phyloP scores from a whole-genome alignment of 1,140 invertebrate genomes.

The Drosophila arizonae region DNA sequence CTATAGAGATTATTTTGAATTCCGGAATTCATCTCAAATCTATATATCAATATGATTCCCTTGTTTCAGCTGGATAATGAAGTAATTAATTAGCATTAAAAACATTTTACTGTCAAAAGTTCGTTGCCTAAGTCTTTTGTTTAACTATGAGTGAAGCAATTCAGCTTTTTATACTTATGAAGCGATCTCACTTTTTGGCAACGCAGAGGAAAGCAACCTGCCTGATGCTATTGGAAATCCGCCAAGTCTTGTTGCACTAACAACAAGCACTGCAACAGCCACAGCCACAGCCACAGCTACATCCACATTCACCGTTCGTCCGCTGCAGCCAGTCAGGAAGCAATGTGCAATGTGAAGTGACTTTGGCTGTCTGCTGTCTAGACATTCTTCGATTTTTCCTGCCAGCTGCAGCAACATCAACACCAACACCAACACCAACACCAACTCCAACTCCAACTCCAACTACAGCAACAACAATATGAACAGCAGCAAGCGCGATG shows the following conservation, averaged over 20 bases:
- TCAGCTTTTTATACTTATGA: not conserved
- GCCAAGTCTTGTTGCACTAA: conserved; percentile 13
- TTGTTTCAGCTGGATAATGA: not conserved
- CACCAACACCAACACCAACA: conserved; percentile 43
- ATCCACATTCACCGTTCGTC: conserved; percentile 41
- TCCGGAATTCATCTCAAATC: too few species aligned
- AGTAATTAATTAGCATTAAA: not conserved
- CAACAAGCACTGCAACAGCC: conserved; percentile 14
- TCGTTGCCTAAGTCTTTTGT: conserved; percentile 56
- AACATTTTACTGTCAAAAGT: conserved; percentile 26
- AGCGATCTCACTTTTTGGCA: not conserved
- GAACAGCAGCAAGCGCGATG: conserved; percentile 32
- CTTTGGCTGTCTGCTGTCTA: conserved; percentile 77
- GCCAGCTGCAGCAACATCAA: conserved; percentile 43
- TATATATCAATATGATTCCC: not conserved
- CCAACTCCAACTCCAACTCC: conserved; percentile 12
- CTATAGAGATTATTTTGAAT: too few species aligned
- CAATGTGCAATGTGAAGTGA: conserved; percentile 78
- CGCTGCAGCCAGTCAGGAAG: conserved; percentile 67
- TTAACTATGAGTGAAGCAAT: conserved; percentile 9
- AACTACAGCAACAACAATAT: too few species aligned
- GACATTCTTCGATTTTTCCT: conserved; percentile 72
- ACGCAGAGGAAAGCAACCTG: not conserved
- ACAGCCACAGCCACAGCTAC: conserved; percentile 9
- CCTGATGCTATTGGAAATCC: conserved; percentile 6